Evolutionary conservation across 2,113 vertebrate genomes (phyloP).

Genomic region (Sinocyclocheilus maitianheensis): DNA sequence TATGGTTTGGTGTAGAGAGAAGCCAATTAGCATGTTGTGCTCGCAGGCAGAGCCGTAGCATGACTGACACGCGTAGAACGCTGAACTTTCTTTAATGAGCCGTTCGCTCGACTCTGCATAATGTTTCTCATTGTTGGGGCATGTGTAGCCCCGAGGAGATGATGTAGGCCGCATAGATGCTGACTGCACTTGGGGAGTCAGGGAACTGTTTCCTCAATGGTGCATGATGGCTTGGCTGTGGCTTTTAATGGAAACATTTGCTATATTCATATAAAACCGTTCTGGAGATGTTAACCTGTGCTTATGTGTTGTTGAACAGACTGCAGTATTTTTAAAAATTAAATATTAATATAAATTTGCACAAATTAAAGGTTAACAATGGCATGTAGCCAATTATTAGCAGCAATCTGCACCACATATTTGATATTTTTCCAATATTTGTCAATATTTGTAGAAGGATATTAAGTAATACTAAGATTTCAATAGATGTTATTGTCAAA

Average conservation of each 20-base stretch:
- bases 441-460: no score
- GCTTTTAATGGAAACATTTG: conserved; percentile 16
- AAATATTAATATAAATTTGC: background rate
- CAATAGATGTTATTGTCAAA: background rate
- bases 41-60: conserved; percentile 13
- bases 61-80: conserved; percentile 16
- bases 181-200: conserved; percentile 11
- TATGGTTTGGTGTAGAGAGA: conserved; percentile 10
- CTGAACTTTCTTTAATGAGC: conserved; percentile 31
- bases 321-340: background rate
- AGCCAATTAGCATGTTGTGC: conserved; percentile 36
- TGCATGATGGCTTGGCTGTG: background rate
- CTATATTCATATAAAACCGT: background rate
- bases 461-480: background rate
- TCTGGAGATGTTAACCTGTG: background rate
- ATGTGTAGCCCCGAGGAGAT: background rate
- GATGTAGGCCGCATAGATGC: background rate
- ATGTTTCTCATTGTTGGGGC: conserved; percentile 25
- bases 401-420: no score
- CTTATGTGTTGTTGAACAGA: background rate
- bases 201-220: conserved; percentile 10
- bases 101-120: conserved; percentile 12
- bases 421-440: no score
- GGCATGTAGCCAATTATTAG: background rate
- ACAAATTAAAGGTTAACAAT: background rate